A percentile compares a stretch with the other conserved stretches of the same genome.
Evolutionary conservation across 2,113 vertebrate genomes (phyloP).

Genomic region (Mustela lutreola): DNA sequence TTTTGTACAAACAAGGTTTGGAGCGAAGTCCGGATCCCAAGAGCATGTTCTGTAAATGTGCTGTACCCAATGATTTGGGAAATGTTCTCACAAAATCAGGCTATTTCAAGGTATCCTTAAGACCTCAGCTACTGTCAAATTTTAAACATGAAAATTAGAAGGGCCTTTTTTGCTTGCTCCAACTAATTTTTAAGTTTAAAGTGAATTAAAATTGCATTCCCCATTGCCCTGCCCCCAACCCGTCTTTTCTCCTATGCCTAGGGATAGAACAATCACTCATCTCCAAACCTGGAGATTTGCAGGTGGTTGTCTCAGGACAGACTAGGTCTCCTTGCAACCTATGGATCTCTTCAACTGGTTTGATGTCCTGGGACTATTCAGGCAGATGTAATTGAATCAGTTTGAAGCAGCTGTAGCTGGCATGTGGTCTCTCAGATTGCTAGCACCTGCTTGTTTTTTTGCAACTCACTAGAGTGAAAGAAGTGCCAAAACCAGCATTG

Average conservation of each 20-base stretch:
- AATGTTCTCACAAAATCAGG: conserved; percentile 80
- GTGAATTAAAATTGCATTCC: conserved; percentile 22
- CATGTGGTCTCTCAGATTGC: conserved; percentile 89
- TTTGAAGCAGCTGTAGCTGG: conserved; percentile 90
- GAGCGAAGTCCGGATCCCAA: conserved; percentile 90
- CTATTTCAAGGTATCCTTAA: conserved; percentile 83
- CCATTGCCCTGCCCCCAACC: neutral
- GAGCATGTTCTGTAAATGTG: conserved; percentile 89
- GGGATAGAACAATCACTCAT: neutral
- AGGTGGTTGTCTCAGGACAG: conserved; percentile 66
- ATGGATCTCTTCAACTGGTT: conserved; percentile 82
- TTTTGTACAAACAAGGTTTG: conserved; percentile 92
- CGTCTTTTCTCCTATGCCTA: conserved; percentile 55
- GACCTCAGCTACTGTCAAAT: conserved; percentile 72
- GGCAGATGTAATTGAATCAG: conserved; percentile 90
- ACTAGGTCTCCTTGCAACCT: conserved; percentile 67
- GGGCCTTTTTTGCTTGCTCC: conserved; percentile 2
- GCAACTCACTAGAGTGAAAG: conserved; percentile 86
- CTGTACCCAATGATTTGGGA: conserved; percentile 88
- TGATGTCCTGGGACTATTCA: conserved; percentile 87
- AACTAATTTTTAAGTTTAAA: conserved; percentile 63
- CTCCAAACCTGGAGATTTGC: conserved; percentile 48
- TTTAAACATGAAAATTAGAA: conserved; percentile 74
- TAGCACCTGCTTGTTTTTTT: conserved; percentile 89
- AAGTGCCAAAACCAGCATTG: conserved; percentile 88